Percentiles rank a stretch among this genome's conserved stretches.
Conservation (phyloP, 2,113 vertebrate species). For the Osmerus eperlanus region DNA sequence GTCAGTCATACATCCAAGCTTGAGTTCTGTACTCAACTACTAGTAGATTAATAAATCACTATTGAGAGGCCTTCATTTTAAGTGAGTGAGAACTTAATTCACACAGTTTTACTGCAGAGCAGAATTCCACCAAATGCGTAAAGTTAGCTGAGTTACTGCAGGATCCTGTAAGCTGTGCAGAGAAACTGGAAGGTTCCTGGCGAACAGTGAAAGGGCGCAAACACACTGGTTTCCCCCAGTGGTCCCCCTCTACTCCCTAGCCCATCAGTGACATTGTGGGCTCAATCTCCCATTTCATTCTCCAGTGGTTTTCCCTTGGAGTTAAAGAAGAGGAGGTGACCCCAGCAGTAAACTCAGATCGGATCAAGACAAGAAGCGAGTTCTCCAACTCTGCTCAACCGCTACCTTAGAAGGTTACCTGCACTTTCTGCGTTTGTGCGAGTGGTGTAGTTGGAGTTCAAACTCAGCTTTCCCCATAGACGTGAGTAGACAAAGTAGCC, state of each 20-base stretch:
- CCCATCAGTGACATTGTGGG: slow-evolving; percentile 30
- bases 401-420: background rate
- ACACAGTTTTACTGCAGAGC: too few species aligned
- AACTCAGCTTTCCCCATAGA: too few species aligned
- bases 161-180: background rate
- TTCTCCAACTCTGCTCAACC: slow-evolving; percentile 19
- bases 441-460: too few species aligned
- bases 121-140: too few species aligned
- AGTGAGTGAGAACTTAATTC: too few species aligned
- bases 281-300: slow-evolving; percentile 42
- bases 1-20: background rate
- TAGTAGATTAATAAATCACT: too few species aligned
- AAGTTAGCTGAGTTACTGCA: too few species aligned
- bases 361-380: background rate
- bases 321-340: slow-evolving; percentile 20
- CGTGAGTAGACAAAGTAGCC: too few species aligned
- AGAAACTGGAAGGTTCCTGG: background rate
- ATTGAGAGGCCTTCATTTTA: too few species aligned
- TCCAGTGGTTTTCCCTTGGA: slow-evolving; percentile 32
- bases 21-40: too few species aligned
- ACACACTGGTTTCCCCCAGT: background rate
- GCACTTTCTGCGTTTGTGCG: too few species aligned
- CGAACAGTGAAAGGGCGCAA: background rate
- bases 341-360: slow-evolving; percentile 27
- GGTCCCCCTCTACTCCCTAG: background rate